Conservation (phyloP, 1,140 invertebrate species). For the Gonioctena quinquepunctata region DNA sequence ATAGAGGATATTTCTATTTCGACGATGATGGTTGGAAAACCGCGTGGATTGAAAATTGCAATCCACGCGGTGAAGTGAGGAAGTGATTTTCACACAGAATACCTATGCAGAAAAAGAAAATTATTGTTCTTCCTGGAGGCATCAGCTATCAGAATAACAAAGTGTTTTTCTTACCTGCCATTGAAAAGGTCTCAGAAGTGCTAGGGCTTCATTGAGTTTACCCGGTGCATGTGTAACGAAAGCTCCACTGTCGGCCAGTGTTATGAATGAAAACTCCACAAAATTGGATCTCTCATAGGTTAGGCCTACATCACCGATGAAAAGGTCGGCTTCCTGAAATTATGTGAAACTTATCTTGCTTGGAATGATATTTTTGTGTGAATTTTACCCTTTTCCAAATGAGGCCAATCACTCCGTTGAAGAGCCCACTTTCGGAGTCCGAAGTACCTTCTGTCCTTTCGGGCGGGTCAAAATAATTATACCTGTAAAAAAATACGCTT, state of each 20-base stretch:
- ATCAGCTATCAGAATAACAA: too few relatives aligned
- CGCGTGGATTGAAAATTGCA: too few relatives aligned
- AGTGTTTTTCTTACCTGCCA: slow-evolving; percentile 65
- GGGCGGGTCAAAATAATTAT: slow-evolving; percentile 69
- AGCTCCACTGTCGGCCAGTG: slow-evolving; percentile 70
- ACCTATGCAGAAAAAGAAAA: too few relatives aligned
- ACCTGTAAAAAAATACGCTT: slow-evolving; percentile 54
- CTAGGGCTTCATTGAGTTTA: slow-evolving; percentile 69
- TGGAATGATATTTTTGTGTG: too few relatives aligned
- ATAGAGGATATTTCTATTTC: too few relatives aligned
- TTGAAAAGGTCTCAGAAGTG: slow-evolving; percentile 69
- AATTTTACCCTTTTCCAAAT: slow-evolving; percentile 67
- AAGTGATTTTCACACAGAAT: too few relatives aligned
- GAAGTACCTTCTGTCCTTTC: slow-evolving; percentile 69
- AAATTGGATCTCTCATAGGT: slow-evolving; percentile 68
- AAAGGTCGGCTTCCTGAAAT: slow-evolving; percentile 68
- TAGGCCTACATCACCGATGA: slow-evolving; percentile 70
- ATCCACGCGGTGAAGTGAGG: too few relatives aligned
- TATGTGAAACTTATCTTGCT: neutral
- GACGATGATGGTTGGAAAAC: too few relatives aligned
- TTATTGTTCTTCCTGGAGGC: too few relatives aligned
- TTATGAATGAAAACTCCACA: slow-evolving; percentile 73
- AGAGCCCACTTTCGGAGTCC: slow-evolving; percentile 63
- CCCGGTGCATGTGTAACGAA: slow-evolving; percentile 72
- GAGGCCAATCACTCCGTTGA: slow-evolving; percentile 70